A percentile compares a stretch with the other conserved stretches of the same genome.
Conservation (phyloP, 23 tunicate genomes). For the Ascidia mentula region DNA sequence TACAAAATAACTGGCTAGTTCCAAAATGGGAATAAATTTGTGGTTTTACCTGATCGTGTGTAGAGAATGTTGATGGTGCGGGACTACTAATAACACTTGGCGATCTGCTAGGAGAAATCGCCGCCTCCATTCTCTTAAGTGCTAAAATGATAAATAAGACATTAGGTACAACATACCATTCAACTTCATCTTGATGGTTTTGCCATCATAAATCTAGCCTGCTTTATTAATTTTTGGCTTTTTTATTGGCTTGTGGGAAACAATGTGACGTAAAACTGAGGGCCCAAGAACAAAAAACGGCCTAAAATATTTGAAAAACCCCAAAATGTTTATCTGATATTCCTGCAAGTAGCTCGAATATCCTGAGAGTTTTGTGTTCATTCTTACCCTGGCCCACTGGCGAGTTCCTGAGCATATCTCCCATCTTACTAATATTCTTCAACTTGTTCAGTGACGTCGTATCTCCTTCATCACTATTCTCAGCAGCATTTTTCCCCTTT, state of each 20-base stretch:
- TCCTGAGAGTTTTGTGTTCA: too few species aligned
- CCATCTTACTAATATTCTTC: constrained; percentile 36
- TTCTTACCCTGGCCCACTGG: constrained; percentile 70
- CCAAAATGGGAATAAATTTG: too few species aligned
- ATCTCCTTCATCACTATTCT: constrained; percentile 26
- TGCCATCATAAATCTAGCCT: too few species aligned
- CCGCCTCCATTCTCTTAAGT: constrained; percentile 58
- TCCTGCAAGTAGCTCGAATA: too few species aligned
- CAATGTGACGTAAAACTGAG: too few species aligned
- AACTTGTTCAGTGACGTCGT: constrained; percentile 10
- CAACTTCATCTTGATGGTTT: neutral
- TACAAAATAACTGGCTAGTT: too few species aligned
- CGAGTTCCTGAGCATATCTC: constrained; percentile 59
- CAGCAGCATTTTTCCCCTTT: constrained; percentile 10
- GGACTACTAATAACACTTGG: constrained; percentile 14
- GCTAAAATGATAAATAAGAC: constrained; percentile 17
- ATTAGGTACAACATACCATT: neutral
- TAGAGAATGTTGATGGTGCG: neutral
- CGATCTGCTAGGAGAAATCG: constrained; percentile 48
- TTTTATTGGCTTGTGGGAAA: too few species aligned
- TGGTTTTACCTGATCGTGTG: neutral
- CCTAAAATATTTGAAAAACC: neutral
- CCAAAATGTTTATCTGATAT: neutral
- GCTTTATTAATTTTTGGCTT: too few species aligned
- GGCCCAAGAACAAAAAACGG: too few species aligned